Conservation (phyloP, 2,888 invertebrate species). For the Archips xylosteana region DNA sequence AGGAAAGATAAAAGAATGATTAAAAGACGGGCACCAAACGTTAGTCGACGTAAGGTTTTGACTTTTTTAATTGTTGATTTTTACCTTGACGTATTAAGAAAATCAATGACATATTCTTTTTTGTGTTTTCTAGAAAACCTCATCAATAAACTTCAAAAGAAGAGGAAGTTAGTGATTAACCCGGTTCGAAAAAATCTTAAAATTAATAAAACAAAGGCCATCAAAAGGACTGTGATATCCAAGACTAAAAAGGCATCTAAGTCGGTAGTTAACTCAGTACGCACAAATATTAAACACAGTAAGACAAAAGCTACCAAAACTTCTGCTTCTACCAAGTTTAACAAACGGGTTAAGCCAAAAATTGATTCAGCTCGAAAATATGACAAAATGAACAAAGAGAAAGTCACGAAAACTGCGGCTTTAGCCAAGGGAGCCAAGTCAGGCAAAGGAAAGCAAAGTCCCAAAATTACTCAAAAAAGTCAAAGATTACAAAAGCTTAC, state of each 20-base stretch:
- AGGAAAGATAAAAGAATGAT: constrained; percentile 26
- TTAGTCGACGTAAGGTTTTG: background rate
- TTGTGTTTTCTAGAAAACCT: constrained; percentile 35
- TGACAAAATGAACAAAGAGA: background rate
- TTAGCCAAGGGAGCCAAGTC: background rate
- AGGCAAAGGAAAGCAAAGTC: background rate
- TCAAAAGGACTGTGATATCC: constrained; percentile 9
- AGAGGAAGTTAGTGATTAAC: constrained; percentile 56
- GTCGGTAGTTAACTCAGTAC: background rate
- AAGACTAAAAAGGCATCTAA: constrained; percentile 14
- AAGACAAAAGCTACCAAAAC: background rate
- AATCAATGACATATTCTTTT: too few relatives aligned
- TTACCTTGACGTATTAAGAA: background rate
- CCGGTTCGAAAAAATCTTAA: constrained; percentile 37
- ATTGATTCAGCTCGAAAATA: background rate
- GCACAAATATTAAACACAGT: background rate
- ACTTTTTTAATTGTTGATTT: background rate
- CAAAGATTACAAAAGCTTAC: constrained; percentile 7
- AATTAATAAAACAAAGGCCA: constrained; percentile 11
- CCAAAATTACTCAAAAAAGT: background rate
- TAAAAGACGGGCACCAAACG: background rate
- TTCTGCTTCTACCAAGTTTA: background rate
- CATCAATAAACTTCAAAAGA: constrained; percentile 53
- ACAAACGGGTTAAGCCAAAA: background rate
- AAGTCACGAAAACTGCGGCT: background rate